Conservation (phyloP, 2,113 vertebrate genomes). For the Vulpes ferrilata region DNA sequence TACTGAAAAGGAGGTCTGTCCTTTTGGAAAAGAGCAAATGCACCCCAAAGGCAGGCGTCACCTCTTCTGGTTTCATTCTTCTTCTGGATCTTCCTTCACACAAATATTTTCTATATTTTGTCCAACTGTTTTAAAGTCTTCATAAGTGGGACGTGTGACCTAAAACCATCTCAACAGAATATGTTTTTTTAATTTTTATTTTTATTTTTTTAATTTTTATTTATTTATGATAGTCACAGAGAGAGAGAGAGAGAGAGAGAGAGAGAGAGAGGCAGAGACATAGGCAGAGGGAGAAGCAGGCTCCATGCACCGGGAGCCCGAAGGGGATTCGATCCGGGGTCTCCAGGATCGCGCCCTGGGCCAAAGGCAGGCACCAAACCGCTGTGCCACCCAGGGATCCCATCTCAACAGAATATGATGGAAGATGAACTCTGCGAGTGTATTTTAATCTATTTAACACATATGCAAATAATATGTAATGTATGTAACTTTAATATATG, state of each 20-base stretch:
- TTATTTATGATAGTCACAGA: too few species aligned
- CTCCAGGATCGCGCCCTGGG: too few species aligned
- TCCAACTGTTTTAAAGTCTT: background rate
- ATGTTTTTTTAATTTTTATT: too few species aligned
- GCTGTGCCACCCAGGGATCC: too few species aligned
- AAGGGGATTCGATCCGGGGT: too few species aligned
- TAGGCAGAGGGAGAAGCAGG: too few species aligned
- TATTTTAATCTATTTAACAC: background rate
- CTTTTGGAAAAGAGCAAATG: background rate
- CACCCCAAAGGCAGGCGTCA: background rate
- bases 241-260: too few species aligned
- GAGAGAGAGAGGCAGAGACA: too few species aligned
- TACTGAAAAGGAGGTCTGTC: background rate
- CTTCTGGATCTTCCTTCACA: background rate
- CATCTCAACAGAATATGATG: too few species aligned
- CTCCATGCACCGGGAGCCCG: too few species aligned
- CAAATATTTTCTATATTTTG: background rate
- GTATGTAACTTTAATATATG: background rate
- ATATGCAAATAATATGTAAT: background rate
- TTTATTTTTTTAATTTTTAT: too few species aligned
- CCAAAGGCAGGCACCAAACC: too few species aligned
- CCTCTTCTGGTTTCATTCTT: background rate
- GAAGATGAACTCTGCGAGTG: background rate
- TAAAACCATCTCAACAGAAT: background rate
- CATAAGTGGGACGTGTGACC: background rate